phyloP scores from a whole-genome alignment of 2,113 vertebrate species.

The human region GRCh38 chr4:1973501-1974000 shows the following conservation, averaged over 20 bases:
- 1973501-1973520: background rate
- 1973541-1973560: background rate
- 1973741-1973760: background rate
- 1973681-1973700: background rate
- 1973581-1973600: background rate
- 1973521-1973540: background rate
- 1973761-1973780: background rate
- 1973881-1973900: background rate
- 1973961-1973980: background rate
- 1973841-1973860: too few species aligned
- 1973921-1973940: background rate
- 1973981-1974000: background rate
- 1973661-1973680: background rate
- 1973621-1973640: background rate
- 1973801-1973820: background rate
- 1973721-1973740: too few species aligned
- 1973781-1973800: background rate
- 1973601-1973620: too few species aligned
- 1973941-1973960: background rate
- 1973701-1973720: background rate
- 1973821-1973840: background rate
- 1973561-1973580: background rate
- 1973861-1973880: background rate
- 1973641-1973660: background rate
- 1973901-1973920: background rate